Conservation (phyloP, 2,888 invertebrate species). For the Scelioninae gen. 2 region DNA sequence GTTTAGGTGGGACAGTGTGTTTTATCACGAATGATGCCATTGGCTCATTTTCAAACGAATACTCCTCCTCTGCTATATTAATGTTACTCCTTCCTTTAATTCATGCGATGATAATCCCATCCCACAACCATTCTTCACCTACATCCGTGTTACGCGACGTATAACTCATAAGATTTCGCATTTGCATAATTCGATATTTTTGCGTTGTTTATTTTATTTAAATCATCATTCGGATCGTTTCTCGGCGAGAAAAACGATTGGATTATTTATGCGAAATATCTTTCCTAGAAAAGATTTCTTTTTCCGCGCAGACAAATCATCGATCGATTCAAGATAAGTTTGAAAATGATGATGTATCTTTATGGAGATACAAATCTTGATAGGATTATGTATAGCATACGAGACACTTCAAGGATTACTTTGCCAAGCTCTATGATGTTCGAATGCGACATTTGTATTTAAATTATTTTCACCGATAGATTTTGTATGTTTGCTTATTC, state of each 20-base stretch:
- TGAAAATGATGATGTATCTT: slow-evolving; percentile 15
- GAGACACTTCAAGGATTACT: slow-evolving; percentile 14
- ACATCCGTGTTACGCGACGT: slow-evolving; percentile 35
- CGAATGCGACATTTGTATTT: too few species aligned
- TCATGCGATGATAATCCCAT: slow-evolving; percentile 47
- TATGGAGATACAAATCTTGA: slow-evolving; percentile 21
- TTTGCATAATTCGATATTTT: slow-evolving; percentile 26
- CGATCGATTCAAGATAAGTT: slow-evolving; percentile 15
- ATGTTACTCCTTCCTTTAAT: slow-evolving; percentile 50
- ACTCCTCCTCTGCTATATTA: slow-evolving; percentile 45
- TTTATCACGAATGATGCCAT: slow-evolving; percentile 43
- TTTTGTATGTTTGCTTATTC: too few species aligned
- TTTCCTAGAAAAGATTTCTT: slow-evolving; percentile 6
- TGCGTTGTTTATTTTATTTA: slow-evolving; percentile 1
- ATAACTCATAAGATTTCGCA: slow-evolving; percentile 13
- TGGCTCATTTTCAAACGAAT: slow-evolving; percentile 45
- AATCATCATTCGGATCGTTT: not conserved
- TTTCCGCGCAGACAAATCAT: not conserved
- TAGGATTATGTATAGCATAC: slow-evolving; percentile 3
- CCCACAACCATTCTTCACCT: slow-evolving; percentile 54
- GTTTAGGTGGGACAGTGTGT: slow-evolving; percentile 36
- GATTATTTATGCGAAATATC: not conserved
- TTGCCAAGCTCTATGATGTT: too few species aligned
- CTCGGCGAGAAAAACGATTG: not conserved
- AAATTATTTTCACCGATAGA: too few species aligned